phyloP scores from a whole-genome alignment of 2,113 vertebrate genomes.

The Panthera tigris region DNA sequence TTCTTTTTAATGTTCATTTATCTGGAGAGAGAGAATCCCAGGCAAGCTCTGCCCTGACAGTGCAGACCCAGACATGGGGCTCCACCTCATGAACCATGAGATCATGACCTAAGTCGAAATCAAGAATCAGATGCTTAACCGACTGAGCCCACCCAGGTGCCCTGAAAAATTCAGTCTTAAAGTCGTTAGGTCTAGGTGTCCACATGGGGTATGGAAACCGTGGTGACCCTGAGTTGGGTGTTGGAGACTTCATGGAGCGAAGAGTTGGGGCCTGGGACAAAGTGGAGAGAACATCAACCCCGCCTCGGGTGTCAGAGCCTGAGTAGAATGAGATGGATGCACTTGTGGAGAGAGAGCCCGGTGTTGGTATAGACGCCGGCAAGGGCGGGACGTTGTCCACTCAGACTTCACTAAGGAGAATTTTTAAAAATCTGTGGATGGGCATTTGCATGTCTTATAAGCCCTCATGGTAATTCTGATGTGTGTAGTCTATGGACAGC shows the following conservation, averaged over 20 bases:
- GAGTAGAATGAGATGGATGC: background rate
- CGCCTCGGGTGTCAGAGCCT: background rate
- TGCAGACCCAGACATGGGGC: too few relatives aligned
- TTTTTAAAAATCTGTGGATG: background rate
- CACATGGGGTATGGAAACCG: background rate
- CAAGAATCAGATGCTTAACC: background rate
- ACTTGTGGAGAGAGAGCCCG: background rate
- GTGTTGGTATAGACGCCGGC: background rate
- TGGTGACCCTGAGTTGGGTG: background rate
- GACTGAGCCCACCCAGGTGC: background rate
- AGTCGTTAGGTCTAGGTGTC: background rate
- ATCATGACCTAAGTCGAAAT: background rate
- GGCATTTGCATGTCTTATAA: background rate
- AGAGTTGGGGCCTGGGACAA: background rate
- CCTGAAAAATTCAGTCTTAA: background rate
- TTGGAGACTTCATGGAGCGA: background rate
- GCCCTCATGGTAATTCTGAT: background rate
- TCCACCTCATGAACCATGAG: background rate
- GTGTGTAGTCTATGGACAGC: background rate
- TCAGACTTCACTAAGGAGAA: background rate
- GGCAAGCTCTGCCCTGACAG: background rate
- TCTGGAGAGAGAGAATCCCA: background rate
- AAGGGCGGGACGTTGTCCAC: background rate
- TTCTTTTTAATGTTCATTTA: background rate
- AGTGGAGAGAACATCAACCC: background rate